Conservation (phyloP, 2,113 vertebrate genomes). For the Rhagologus leucostigma region DNA sequence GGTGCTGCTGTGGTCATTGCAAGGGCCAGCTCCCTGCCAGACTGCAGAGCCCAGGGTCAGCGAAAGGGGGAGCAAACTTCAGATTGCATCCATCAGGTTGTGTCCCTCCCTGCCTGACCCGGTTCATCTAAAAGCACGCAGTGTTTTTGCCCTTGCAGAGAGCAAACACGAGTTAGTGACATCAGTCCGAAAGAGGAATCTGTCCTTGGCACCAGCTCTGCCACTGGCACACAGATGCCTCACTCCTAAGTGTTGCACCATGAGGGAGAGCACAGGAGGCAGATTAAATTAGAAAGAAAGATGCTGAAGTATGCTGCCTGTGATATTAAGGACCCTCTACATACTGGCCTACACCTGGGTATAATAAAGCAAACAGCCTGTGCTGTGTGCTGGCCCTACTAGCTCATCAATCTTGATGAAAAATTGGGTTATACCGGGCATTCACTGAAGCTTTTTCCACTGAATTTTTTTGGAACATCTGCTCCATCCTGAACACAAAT, state of each 20-base stretch:
- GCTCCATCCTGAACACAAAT: background rate
- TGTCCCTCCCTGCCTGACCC: background rate
- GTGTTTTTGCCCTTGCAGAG: background rate
- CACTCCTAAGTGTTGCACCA: background rate
- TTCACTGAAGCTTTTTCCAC: background rate
- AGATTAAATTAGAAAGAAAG: background rate
- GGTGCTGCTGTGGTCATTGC: background rate
- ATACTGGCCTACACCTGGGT: background rate
- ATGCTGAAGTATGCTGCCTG: background rate
- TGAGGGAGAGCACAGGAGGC: background rate
- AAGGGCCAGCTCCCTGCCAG: background rate
- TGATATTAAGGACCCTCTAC: background rate
- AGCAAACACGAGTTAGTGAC: background rate
- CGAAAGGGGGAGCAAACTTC: background rate
- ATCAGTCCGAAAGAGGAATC: background rate
- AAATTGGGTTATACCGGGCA: background rate
- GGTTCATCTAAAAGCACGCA: background rate
- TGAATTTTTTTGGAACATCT: background rate
- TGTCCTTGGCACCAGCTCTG: background rate
- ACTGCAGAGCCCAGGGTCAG: background rate
- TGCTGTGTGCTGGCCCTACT: background rate
- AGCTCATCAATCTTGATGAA: background rate
- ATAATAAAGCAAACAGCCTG: background rate
- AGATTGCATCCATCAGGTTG: background rate
- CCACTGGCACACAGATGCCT: background rate